A percentile compares a stretch with the other conserved stretches of the same genome.
Evolutionary conservation across 2,888 invertebrate genomes (phyloP).

Genomic region (Polydrusus pterygomalis): DNA sequence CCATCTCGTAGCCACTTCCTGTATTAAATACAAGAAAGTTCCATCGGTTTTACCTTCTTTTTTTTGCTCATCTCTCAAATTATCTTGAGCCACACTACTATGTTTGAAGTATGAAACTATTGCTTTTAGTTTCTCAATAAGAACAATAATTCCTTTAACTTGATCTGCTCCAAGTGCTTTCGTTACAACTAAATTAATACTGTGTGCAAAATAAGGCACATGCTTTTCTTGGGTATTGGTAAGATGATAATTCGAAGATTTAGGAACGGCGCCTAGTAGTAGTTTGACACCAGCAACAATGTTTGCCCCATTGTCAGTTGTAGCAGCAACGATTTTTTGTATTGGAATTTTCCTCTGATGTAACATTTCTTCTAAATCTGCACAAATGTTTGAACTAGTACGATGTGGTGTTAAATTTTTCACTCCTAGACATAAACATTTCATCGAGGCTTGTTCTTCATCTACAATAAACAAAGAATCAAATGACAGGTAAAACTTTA

Average conservation of each 20-base stretch:
- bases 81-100: conserved; percentile 43
- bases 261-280: conserved; percentile 51
- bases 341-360: too few relatives aligned
- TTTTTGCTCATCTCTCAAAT: conserved; percentile 39
- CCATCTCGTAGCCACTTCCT: conserved; percentile 50
- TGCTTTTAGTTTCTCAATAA: conserved; percentile 34
- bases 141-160: conserved; percentile 19
- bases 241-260: too few relatives aligned
- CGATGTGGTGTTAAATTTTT: too few relatives aligned
- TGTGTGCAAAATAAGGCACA: conserved; percentile 58
- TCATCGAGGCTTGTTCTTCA: too few relatives aligned
- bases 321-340: conserved; percentile 44
- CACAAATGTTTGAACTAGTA: too few relatives aligned
- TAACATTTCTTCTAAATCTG: too few relatives aligned
- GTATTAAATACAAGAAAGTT: conserved; percentile 32
- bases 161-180: conserved; percentile 48
- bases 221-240: conserved; percentile 55
- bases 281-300: conserved; percentile 54
- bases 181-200: conserved; percentile 51
- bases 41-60: conserved; percentile 27
- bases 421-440: too few relatives aligned
- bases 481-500: too few relatives aligned
- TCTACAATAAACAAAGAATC: too few relatives aligned
- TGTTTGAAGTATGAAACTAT: conserved; percentile 46
- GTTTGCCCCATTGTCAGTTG: conserved; percentile 55